Percentiles rank a stretch among this genome's conserved stretches.
These are phyloP conservation scores for Nettapus auritus DNA, from an alignment of 2,113 vertebrate species.

Conservation along the genomic window DNA sequence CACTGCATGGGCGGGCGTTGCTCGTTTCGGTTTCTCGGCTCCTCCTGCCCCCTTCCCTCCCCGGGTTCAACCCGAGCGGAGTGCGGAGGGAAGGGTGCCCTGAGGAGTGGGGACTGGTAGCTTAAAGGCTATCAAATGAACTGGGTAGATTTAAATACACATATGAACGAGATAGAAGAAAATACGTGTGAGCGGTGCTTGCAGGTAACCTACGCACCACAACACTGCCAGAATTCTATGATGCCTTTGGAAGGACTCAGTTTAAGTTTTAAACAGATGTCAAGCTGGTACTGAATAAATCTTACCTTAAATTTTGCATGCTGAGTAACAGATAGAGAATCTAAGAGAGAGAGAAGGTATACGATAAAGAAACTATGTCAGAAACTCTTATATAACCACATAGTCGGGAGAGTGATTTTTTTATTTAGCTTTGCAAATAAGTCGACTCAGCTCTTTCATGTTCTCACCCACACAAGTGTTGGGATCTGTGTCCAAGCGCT, in stretches of 20 bases:
- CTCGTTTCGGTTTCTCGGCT: no score
- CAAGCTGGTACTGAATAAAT: neutral
- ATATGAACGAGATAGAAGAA: neutral
- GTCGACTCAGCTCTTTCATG: neutral
- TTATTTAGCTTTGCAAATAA: neutral
- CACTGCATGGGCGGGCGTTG: no score
- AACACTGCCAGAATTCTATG: neutral
- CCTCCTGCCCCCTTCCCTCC: neutral
- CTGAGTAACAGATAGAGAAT: neutral
- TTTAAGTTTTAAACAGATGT: neutral
- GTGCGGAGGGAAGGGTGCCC: neutral
- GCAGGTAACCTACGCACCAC: neutral
- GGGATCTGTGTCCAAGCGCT: accelerated
- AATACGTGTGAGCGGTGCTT: neutral
- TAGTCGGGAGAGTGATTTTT: neutral
- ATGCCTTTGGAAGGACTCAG: neutral
- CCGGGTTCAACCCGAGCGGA: accelerated
- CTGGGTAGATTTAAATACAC: neutral
- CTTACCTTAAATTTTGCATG: neutral
- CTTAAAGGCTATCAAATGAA: neutral
- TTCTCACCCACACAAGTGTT: neutral
- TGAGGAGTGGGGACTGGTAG: neutral
- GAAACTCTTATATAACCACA: neutral
- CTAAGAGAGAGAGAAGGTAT: no score
- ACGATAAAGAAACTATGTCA: no score